phyloP scores from a whole-genome alignment of 2,797 vertebrate genomes.

The Sebastes trivittatus region DNA sequence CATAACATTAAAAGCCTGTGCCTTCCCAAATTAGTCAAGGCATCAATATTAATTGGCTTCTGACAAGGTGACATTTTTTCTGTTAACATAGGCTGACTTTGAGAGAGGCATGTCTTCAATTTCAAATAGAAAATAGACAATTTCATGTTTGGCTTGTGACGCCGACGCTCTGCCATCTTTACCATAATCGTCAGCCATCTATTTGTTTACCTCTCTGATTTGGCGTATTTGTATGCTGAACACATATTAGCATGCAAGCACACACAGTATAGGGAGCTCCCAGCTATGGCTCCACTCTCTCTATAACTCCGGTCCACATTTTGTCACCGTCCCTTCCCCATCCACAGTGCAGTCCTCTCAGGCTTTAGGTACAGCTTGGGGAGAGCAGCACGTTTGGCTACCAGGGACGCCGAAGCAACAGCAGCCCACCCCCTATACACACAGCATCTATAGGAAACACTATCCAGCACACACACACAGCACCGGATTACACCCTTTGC shows the following conservation, averaged over 20 bases:
- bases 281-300: slow-evolving; percentile 39
- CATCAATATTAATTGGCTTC: slow-evolving; percentile 65
- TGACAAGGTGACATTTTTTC: slow-evolving; percentile 67
- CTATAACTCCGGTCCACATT: slow-evolving; percentile 66
- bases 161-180: not conserved
- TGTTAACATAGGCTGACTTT: slow-evolving; percentile 39
- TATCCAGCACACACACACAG: slow-evolving; percentile 42
- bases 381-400: slow-evolving; percentile 84
- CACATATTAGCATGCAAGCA: slow-evolving; percentile 42
- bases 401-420: slow-evolving; percentile 79
- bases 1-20: slow-evolving; percentile 50
- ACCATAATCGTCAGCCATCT: slow-evolving; percentile 3
- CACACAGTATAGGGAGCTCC: slow-evolving; percentile 44
- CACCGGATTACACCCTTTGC: slow-evolving; percentile 52
- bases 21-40: slow-evolving; percentile 51
- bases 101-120: slow-evolving; percentile 14
- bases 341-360: slow-evolving; percentile 82
- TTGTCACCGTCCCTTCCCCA: slow-evolving; percentile 70
- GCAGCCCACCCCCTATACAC: slow-evolving; percentile 70
- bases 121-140: slow-evolving; percentile 15
- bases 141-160: not conserved
- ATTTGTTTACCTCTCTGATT: slow-evolving; percentile 48
- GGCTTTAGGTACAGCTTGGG: slow-evolving; percentile 87
- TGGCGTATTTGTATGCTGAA: slow-evolving; percentile 51
- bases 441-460: slow-evolving; percentile 74